A percentile compares a stretch with the other conserved stretches of the same genome.
phyloP scores from a whole-genome alignment of 2,113 vertebrate genomes.

The Sylvietta virens region DNA sequence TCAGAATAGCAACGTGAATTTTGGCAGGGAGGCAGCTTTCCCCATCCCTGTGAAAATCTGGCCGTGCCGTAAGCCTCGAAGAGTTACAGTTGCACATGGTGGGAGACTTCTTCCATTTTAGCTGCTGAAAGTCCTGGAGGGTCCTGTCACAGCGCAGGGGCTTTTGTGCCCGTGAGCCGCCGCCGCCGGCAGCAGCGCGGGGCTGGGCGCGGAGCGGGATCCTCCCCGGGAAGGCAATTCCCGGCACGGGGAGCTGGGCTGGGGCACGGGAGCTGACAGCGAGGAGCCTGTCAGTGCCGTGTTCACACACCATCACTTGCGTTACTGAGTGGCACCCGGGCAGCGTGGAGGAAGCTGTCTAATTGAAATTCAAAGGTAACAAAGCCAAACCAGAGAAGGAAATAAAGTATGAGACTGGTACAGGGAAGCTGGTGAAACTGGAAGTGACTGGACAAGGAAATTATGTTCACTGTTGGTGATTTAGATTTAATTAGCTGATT shows the following conservation, averaged over 20 bases:
- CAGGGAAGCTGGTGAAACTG: slow-evolving; percentile 42
- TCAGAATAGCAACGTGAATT: neutral
- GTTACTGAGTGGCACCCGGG: slow-evolving; percentile 1
- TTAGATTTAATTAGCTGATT: slow-evolving; percentile 59
- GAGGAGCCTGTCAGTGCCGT: neutral
- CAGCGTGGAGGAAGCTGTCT: neutral
- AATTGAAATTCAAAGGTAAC: slow-evolving; percentile 45
- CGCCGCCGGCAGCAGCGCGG: accelerated
- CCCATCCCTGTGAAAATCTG: neutral
- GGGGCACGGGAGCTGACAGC: neutral
- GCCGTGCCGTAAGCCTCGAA: neutral
- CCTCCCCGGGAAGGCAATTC: neutral
- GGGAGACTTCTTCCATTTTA: neutral
- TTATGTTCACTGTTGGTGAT: slow-evolving; percentile 46
- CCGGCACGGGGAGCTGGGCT: neutral
- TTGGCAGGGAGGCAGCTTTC: neutral
- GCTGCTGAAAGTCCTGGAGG: neutral
- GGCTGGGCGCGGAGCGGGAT: neutral
- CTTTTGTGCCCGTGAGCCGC: neutral
- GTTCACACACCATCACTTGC: slow-evolving; percentile 9
- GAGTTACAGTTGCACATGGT: neutral
- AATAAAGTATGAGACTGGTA: neutral
- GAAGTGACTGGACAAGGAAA: slow-evolving; percentile 40
- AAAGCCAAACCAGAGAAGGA: neutral
- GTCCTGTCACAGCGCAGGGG: accelerated